These are phyloP conservation scores for Danaus melanippus DNA, from an alignment of 1,140 invertebrate species.

Conservation along the genomic window DNA sequence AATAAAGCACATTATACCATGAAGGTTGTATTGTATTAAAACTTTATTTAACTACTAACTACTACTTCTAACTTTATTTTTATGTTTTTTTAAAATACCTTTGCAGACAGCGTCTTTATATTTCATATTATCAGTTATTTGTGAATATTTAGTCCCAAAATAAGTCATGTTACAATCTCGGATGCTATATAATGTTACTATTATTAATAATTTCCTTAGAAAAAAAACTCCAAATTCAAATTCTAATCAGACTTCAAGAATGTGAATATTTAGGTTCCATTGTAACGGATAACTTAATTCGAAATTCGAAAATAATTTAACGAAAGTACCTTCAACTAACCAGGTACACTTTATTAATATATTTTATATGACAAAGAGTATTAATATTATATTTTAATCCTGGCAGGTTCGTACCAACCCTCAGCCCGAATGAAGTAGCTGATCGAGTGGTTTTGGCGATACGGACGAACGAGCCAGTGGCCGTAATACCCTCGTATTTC, in stretches of 20 bases:
- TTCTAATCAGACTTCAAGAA: too few relatives aligned
- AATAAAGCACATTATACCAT: too few relatives aligned
- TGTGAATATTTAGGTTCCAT: too few relatives aligned
- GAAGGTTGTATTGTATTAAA: too few relatives aligned
- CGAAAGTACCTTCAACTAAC: background rate
- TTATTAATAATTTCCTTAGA: too few relatives aligned
- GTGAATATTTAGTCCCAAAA: background rate
- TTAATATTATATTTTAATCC: background rate
- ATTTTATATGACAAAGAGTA: background rate
- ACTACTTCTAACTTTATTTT: too few relatives aligned
- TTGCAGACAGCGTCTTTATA: background rate
- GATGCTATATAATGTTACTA: too few relatives aligned
- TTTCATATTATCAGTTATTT: background rate
- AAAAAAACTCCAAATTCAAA: too few relatives aligned
- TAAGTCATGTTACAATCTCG: too few relatives aligned
- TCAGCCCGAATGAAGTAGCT: conserved; percentile 90
- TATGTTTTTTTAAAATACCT: too few relatives aligned
- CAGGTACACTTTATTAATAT: background rate
- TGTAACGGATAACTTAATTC: too few relatives aligned
- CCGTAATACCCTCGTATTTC: conserved; percentile 84
- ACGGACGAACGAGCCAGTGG: conserved; percentile 82
- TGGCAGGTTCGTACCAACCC: conserved; percentile 82
- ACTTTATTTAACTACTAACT: too few relatives aligned
- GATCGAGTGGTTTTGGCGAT: conserved; percentile 87
- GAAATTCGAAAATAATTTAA: background rate